Base-by-base conservation (phyloP, 2,888 invertebrate species). In the Vanessa cardui region DNA sequence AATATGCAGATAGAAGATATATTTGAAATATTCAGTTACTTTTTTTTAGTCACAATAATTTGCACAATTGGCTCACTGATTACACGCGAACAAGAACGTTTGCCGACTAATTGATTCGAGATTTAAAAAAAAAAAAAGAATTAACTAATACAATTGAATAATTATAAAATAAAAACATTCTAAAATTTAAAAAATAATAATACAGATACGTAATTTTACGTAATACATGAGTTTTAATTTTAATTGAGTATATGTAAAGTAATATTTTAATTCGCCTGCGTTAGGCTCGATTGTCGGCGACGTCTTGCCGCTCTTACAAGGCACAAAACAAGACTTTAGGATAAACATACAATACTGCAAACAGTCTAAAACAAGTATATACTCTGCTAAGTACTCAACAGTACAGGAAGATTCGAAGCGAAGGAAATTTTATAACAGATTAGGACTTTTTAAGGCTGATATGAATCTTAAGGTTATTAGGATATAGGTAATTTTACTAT, bases 31-130 rank as follows among this genome's bases (percentile, higher is more conserved):
- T 87, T 87, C 79, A 74, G 81, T 89, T 88, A 81, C 86, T 86
- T 83, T 49, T 87, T 87, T 82, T 87, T 85, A 88, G 84, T 85
- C 82, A 86, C 76, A 87, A 88, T 88, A 86, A 83, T 90, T 89
- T 88, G 88, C 88, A 89, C 87, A 84, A 84, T 73, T 72, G 60
- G 79, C 85, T 89, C 85, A 86, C 82, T 82, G 81, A 86, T 82
- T 80, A 75, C 54, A 66, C 67, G 56, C 59, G 65, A 31, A 44
- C 62, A 44, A 71, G 76, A 82, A 84, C 80, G 74, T 70, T 73
- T 76, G 79, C 82, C 77, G 83, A 80, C 68, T 39, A n/a, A 12
- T 12, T 12, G 26, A 50, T 50, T 18, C 9, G 52, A 26, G 15
- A 20, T 18, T 49, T n/a, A n/a, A 18, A 49, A 49, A 49, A 49